Evolutionary conservation across 2,888 invertebrate genomes (phyloP).

Genomic region (Ophion ventricosus): DNA sequence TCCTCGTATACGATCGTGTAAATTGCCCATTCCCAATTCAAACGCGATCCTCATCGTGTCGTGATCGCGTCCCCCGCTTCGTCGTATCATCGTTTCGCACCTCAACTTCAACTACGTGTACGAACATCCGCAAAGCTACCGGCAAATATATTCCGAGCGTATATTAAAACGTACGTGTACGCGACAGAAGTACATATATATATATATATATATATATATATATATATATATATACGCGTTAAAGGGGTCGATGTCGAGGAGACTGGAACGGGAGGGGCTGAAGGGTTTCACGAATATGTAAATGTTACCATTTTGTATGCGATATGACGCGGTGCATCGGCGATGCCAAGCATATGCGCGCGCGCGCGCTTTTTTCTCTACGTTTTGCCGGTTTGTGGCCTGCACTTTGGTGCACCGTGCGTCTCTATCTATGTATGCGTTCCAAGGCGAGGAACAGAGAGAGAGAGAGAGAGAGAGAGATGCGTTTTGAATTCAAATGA

Average conservation of each 20-base stretch:
- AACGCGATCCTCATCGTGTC: neutral
- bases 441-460: conserved; percentile 18
- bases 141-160: conserved; percentile 22
- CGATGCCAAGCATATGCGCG: conserved; percentile 50
- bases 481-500: conserved; percentile 69
- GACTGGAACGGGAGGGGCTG: too few species aligned
- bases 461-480: conserved; percentile 17
- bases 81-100: conserved; percentile 17
- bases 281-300: conserved; percentile 68
- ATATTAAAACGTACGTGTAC: conserved; percentile 11
- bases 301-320: conserved; percentile 75
- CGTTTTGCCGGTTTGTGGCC: conserved; percentile 32
- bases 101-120: conserved; percentile 18
- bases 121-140: conserved; percentile 16
- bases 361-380: conserved; percentile 34
- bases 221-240: neutral
- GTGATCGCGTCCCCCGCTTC: neutral
- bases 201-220: neutral
- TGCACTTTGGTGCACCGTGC: conserved; percentile 33
- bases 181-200: too few species aligned
- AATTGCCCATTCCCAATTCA: too few species aligned
- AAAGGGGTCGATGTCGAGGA: too few species aligned
- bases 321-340: conserved; percentile 68
- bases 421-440: conserved; percentile 27
- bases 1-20: too few species aligned